Base-by-base conservation (phyloP, 2,888 invertebrate genomes). In the Cosmorhoe ocellata region DNA sequence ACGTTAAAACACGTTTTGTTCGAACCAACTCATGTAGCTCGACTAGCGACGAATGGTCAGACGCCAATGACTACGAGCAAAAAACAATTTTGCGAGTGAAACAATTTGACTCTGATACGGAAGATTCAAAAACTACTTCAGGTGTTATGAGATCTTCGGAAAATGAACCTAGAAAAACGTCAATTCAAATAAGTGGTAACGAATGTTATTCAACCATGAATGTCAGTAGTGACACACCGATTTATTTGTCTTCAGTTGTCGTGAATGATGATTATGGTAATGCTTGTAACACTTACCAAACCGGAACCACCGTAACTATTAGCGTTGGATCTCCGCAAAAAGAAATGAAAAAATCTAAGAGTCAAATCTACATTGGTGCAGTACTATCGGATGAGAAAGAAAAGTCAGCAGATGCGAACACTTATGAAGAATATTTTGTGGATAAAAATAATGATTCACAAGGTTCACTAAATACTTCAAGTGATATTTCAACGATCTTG, bases 131-230 rank as follows among this genome's bases (percentile, higher is more conserved):
- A 64, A 57, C 59, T 48, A 59, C 59, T 51, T 69, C 66, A 64
- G 66, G 73, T 18, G 55, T 69, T n/a, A 62, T 72, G 51, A 74
- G 78, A 44, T 68, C 72, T 31, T 61, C 67, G 13, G 85, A 85
- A 69, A 81, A 77, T 55, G 90, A 90, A 56, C 81, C 86, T 8
- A 87, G 91, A 64, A 92, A 92, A 84, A 94, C 95, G 11, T 95
- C 95, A 9, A 95, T 95, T 66, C 89, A 94, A 90, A 95, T 95
- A 69, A 94, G 90, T 73, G 94, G 92, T 43, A 94, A 92, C 74
- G 94, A 93, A 84, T 95, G 91, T 81, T 95, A 94, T 70, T 94
- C 94, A 37, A 94, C 94, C 11, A 93, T 94, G 80, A 94, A 94
- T 74, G 93, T 94, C 1, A 93, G 91, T 63, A 93, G 91, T 67